Conservation (phyloP, 2,888 invertebrate genomes). For the Clunio marinus region DNA sequence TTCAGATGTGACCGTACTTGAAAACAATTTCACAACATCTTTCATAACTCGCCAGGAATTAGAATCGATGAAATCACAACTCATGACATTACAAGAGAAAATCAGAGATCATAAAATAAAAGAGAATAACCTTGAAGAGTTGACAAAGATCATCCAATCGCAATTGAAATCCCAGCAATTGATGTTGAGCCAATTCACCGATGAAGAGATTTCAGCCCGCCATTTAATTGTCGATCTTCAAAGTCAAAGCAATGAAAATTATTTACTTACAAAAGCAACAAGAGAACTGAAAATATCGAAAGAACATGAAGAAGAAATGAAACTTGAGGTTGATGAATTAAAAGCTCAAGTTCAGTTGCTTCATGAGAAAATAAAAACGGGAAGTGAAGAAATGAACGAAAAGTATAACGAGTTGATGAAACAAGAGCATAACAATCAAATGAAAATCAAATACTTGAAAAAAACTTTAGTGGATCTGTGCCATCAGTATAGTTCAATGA, state of each 20-base stretch:
- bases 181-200: slow-evolving; percentile 48
- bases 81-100: slow-evolving; percentile 42
- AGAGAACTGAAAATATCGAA: slow-evolving; percentile 46
- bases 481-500: slow-evolving; percentile 50
- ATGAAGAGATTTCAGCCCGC: slow-evolving; percentile 49
- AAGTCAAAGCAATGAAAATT: slow-evolving; percentile 48
- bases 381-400: slow-evolving; percentile 38
- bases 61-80: slow-evolving; percentile 43
- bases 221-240: slow-evolving; percentile 51
- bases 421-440: slow-evolving; percentile 44
- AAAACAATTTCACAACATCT: slow-evolving; percentile 47
- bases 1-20: slow-evolving; percentile 44
- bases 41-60: slow-evolving; percentile 47
- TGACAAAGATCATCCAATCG: slow-evolving; percentile 27
- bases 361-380: slow-evolving; percentile 3
- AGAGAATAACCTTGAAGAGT: slow-evolving; percentile 33
- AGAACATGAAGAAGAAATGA: slow-evolving; percentile 40
- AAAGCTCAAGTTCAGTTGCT: slow-evolving; percentile 42
- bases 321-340: slow-evolving; percentile 42
- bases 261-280: slow-evolving; percentile 48
- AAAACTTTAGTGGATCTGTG: slow-evolving; percentile 46
- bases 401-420: slow-evolving; percentile 44
- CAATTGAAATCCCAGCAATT: slow-evolving; percentile 48
- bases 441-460: slow-evolving; percentile 48
- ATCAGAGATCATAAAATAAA: slow-evolving; percentile 42